These are phyloP conservation scores for Nasonovia ribisnigri DNA, from an alignment of 2,888 invertebrate genomes.

Conservation along the genomic window DNA sequence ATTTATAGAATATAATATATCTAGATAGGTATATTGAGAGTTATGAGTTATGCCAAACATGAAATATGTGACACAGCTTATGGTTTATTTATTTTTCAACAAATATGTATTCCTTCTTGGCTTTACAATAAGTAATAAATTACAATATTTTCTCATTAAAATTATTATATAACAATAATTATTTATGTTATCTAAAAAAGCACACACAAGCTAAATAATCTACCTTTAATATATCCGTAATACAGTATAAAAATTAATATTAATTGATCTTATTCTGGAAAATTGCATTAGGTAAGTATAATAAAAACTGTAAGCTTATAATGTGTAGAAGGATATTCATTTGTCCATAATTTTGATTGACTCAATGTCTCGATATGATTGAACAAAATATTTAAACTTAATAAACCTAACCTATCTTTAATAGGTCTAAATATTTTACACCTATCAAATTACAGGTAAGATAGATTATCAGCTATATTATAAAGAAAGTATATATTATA, in stretches of 20 bases:
- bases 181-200: background rate
- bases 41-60: background rate
- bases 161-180: background rate
- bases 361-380: background rate
- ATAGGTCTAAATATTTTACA: background rate
- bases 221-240: background rate
- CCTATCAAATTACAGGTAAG: background rate
- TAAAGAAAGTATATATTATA: too few relatives aligned
- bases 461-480: background rate
- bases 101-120: background rate
- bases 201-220: background rate
- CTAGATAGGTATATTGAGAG: conserved; percentile 12
- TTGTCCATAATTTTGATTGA: background rate
- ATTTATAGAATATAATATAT: background rate
- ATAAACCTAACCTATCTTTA: background rate
- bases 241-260: conserved; percentile 9
- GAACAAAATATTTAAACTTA: background rate
- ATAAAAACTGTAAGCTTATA: background rate
- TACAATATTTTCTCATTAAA: background rate
- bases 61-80: background rate
- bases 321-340: background rate
- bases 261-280: conserved; percentile 28
- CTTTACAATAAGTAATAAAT: background rate
- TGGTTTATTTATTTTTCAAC: background rate
- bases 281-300: background rate